Conservation (phyloP, 2,113 vertebrate genomes). For the Vulpes ferrilata region DNA sequence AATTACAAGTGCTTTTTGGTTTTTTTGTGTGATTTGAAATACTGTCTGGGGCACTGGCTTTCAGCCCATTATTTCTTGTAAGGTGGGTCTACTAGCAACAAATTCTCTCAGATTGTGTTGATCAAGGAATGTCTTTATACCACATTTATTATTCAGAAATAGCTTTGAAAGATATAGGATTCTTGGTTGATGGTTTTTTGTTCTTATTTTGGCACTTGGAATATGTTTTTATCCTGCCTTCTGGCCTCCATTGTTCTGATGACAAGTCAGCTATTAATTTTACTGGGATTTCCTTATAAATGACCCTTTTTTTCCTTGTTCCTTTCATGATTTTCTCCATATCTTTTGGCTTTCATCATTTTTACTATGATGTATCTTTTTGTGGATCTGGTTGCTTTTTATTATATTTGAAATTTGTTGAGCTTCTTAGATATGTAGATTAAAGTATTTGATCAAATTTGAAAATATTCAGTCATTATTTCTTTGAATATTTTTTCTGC, state of each 20-base stretch:
- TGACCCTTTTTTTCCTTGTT: slow-evolving; percentile 25
- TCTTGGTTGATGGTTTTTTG: neutral
- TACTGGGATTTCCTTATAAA: slow-evolving; percentile 23
- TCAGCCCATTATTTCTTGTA: neutral
- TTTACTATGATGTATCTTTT: neutral
- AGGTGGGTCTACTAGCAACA: neutral
- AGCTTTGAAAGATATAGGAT: neutral
- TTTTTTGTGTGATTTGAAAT: neutral
- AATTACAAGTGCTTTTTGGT: neutral
- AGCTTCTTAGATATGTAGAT: neutral
- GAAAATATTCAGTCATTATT: neutral
- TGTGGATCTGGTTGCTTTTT: neutral
- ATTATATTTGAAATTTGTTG: neutral
- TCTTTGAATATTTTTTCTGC: neutral
- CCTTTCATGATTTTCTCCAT: slow-evolving; percentile 13
- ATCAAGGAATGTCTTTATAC: neutral
- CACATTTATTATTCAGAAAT: neutral
- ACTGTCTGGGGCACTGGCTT: neutral
- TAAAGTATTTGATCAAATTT: neutral
- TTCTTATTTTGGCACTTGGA: neutral
- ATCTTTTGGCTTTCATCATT: neutral
- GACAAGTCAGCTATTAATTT: neutral
- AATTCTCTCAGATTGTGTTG: neutral
- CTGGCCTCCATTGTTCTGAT: slow-evolving; percentile 4
- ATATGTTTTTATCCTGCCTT: neutral